Conservation (phyloP, 2,113 vertebrate genomes). For the Callospermophilus lateralis region DNA sequence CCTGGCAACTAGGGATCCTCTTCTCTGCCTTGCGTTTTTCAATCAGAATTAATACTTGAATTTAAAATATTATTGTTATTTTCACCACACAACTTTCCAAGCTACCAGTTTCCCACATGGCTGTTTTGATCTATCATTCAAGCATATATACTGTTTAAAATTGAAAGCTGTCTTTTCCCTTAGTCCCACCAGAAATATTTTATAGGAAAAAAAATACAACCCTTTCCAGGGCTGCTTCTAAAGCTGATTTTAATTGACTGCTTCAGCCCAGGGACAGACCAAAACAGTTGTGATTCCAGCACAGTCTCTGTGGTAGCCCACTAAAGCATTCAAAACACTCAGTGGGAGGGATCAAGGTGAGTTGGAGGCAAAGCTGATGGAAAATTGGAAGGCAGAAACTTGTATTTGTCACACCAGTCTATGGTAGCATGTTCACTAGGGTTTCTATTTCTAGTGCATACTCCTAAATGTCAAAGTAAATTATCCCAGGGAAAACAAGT, state of each 20-base stretch:
- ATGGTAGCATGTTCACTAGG: slow-evolving; percentile 55
- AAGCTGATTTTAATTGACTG: slow-evolving; percentile 81
- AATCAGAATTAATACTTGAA: slow-evolving; percentile 71
- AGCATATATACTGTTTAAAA: slow-evolving; percentile 68
- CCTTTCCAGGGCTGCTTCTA: slow-evolving; percentile 58
- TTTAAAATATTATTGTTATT: slow-evolving; percentile 71
- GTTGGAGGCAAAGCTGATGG: slow-evolving; percentile 54
- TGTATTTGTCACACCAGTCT: slow-evolving; percentile 71
- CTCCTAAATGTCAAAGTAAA: slow-evolving; percentile 85
- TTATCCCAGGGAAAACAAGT: slow-evolving; percentile 74
- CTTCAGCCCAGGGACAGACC: slow-evolving; percentile 52
- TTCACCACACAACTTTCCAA: slow-evolving; percentile 41
- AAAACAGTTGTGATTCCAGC: slow-evolving; percentile 44
- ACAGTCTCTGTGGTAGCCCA: neutral
- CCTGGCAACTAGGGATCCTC: slow-evolving; percentile 40
- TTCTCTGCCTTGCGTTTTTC: slow-evolving; percentile 31
- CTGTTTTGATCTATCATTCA: slow-evolving; percentile 74
- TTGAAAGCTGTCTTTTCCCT: slow-evolving; percentile 71
- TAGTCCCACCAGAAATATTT: slow-evolving; percentile 73
- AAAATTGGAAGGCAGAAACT: slow-evolving; percentile 68
- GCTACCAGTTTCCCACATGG: neutral
- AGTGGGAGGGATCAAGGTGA: slow-evolving; percentile 66
- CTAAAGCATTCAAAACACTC: slow-evolving; percentile 68
- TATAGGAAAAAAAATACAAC: slow-evolving; percentile 26
- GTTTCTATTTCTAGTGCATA: slow-evolving; percentile 78